Percentiles rank a stretch among this genome's conserved stretches.
These are phyloP conservation scores for Candidula unifasciata DNA, from an alignment of 2,888 invertebrate genomes.

Conservation along the genomic window DNA sequence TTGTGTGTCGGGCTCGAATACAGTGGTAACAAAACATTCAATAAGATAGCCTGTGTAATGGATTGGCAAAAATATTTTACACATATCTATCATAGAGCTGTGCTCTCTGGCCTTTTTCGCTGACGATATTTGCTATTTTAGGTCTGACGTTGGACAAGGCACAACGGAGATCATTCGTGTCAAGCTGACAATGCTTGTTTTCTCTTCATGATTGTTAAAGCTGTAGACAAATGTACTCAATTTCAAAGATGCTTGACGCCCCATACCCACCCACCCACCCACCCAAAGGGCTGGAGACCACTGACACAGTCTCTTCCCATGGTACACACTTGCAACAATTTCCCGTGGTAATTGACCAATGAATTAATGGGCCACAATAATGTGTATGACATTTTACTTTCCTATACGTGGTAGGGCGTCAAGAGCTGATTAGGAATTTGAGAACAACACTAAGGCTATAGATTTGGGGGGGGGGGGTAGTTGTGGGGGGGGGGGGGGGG, in stretches of 20 bases:
- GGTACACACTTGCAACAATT: background rate
- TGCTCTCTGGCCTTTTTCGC: background rate
- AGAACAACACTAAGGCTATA: background rate
- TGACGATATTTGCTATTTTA: background rate
- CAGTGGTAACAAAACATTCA: no score
- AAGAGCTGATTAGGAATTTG: background rate
- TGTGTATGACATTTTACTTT: conserved; percentile 14
- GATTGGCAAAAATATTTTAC: no score
- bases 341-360: conserved; percentile 11
- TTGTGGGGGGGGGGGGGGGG: no score
- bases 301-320: background rate
- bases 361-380: conserved; percentile 14
- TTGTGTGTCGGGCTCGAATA: no score
- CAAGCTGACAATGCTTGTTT: background rate
- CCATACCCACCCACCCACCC: no score
- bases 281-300: no score
- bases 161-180: background rate
- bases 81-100: no score
- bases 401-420: background rate
- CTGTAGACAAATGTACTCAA: no score
- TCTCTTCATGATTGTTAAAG: no score
- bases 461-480: no score
- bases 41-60: no score
- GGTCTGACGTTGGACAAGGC: background rate
- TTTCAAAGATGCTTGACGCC: no score